These are phyloP conservation scores for Melopsittacus undulatus DNA, from an alignment of 2,797 vertebrate genomes.

Conservation along the genomic window DNA sequence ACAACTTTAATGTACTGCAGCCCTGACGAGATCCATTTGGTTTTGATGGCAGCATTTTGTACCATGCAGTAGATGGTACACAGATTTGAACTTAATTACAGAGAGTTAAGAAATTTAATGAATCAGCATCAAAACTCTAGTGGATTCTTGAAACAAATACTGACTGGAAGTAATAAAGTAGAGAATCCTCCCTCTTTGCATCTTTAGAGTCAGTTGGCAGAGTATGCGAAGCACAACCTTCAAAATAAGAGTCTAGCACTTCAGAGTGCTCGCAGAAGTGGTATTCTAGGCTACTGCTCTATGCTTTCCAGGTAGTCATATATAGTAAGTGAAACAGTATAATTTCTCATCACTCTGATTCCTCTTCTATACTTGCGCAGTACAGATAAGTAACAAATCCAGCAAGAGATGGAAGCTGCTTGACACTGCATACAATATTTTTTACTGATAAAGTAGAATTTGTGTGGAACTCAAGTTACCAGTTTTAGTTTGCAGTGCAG, in stretches of 20 bases:
- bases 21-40: conserved; percentile 67
- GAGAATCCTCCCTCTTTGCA: conserved; percentile 32
- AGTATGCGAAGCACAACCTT: neutral
- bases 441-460: neutral
- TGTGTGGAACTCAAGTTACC: neutral
- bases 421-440: neutral
- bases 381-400: neutral
- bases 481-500: neutral
- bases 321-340: neutral
- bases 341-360: neutral
- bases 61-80: conserved; percentile 13
- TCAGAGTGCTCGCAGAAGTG: neutral
- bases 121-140: neutral
- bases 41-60: conserved; percentile 44
- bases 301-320: neutral
- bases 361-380: neutral
- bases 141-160: conserved; percentile 19
- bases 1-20: conserved; percentile 53
- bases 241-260: conserved; percentile 53
- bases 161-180: conserved; percentile 38
- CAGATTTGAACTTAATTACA: conserved; percentile 40
- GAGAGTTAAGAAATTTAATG: conserved; percentile 42
- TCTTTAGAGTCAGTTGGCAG: conserved; percentile 40
- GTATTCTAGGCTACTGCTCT: neutral
- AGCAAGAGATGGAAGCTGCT: neutral